A percentile compares a stretch with the other conserved stretches of the same genome.
Evolutionary conservation across 2,113 vertebrate species (phyloP).

Genomic region (Aptenodytes patagonicus): DNA sequence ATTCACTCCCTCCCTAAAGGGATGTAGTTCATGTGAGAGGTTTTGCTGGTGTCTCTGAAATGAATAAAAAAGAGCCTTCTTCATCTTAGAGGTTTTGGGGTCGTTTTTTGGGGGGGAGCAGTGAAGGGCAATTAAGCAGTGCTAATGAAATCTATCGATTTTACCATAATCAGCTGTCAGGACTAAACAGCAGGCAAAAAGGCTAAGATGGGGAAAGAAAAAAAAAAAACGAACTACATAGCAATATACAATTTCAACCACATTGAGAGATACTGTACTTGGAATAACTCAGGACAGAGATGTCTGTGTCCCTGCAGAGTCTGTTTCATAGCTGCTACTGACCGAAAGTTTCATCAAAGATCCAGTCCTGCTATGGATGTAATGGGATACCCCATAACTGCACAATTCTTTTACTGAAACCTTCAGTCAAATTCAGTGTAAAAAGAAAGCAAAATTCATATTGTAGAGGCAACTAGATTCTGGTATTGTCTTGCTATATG

Average conservation of each 20-base stretch:
- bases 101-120: not conserved
- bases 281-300: not conserved
- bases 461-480: not conserved
- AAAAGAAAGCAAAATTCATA: not conserved
- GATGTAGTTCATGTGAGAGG: not conserved
- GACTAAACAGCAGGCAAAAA: not conserved
- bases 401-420: not conserved
- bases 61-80: not conserved
- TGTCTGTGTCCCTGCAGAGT: not conserved
- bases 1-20: not conserved
- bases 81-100: not conserved
- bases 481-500: not conserved
- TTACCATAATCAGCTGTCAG: not conserved
- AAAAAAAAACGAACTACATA: not conserved
- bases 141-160: slow-evolving; percentile 18
- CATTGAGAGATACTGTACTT: not conserved
- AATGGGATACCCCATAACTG: not conserved
- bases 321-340: not conserved
- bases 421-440: not conserved
- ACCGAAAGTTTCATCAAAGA: not conserved
- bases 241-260: not conserved
- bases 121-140: not conserved
- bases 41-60: slow-evolving; percentile 27
- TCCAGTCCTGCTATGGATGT: not conserved
- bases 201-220: not conserved